A percentile compares a stretch with the other conserved stretches of the same genome.
Evolutionary conservation across 1,140 invertebrate species (phyloP).

Genomic region (Drosophila truncata): DNA sequence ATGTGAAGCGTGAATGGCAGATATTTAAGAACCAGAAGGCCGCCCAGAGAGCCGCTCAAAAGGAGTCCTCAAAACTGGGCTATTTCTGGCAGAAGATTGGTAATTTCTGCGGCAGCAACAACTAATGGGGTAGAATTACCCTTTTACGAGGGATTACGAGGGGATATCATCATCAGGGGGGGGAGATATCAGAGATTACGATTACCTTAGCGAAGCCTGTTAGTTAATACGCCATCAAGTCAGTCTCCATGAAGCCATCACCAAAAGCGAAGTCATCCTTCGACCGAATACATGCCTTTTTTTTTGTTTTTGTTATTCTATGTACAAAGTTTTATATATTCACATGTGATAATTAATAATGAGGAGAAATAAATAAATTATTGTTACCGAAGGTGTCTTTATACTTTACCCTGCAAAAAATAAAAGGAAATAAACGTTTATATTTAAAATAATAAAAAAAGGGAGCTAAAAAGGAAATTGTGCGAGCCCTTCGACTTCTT

Average conservation of each 20-base stretch:
- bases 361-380: constrained; percentile 48
- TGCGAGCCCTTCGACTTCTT: neutral
- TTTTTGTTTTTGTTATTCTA: constrained; percentile 15
- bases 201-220: constrained; percentile 29
- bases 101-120: constrained; percentile 60
- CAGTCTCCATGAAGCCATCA: constrained; percentile 58
- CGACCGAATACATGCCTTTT: constrained; percentile 33
- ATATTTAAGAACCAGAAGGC: constrained; percentile 86
- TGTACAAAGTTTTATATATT: constrained; percentile 17
- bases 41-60: constrained; percentile 34
- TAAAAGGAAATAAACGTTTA: no score
- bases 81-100: constrained; percentile 73
- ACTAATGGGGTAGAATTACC: constrained; percentile 4
- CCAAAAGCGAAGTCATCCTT: constrained; percentile 32
- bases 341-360: constrained; percentile 36
- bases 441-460: no score
- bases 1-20: constrained; percentile 86
- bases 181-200: constrained; percentile 43
- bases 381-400: constrained; percentile 35
- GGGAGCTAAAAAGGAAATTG: no score
- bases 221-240: constrained; percentile 40
- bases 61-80: constrained; percentile 58
- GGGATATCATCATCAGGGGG: constrained; percentile 12
- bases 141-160: neutral
- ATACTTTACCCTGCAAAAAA: no score